phyloP scores from a whole-genome alignment of 2,888 invertebrate species.

The Spodoptera littoralis region DNA sequence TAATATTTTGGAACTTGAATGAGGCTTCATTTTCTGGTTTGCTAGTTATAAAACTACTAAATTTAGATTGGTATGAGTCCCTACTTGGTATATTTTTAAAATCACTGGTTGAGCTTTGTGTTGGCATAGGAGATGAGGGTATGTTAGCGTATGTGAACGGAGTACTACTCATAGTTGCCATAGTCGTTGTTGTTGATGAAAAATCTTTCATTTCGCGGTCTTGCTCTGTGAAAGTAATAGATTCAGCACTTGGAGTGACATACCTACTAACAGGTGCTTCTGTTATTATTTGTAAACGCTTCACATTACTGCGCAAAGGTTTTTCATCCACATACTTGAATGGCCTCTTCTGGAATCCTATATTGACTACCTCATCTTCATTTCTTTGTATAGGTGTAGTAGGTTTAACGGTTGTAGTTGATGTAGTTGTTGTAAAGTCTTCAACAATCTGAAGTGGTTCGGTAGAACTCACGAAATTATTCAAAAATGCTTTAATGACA shows the following conservation, averaged over 20 bases:
- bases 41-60: slow-evolving; percentile 67
- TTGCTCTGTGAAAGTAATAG: slow-evolving; percentile 53
- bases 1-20: slow-evolving; percentile 72
- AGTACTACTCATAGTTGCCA: slow-evolving; percentile 63
- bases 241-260: slow-evolving; percentile 59
- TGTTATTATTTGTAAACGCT: slow-evolving; percentile 78
- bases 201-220: slow-evolving; percentile 57
- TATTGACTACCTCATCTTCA: slow-evolving; percentile 76
- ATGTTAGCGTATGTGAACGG: slow-evolving; percentile 59
- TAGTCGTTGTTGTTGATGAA: slow-evolving; percentile 66
- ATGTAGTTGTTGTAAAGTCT: slow-evolving; percentile 61
- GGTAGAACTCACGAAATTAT: slow-evolving; percentile 69
- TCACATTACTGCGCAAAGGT: slow-evolving; percentile 69
- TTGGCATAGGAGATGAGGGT: slow-evolving; percentile 62
- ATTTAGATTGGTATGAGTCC: slow-evolving; percentile 72
- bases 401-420: slow-evolving; percentile 61
- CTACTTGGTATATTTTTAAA: slow-evolving; percentile 59
- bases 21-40: slow-evolving; percentile 68
- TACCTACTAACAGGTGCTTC: slow-evolving; percentile 68
- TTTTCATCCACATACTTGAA: slow-evolving; percentile 72
- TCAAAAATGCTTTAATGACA: slow-evolving; percentile 80
- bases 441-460: slow-evolving; percentile 50
- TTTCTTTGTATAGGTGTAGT: slow-evolving; percentile 46
- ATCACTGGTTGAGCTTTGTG: slow-evolving; percentile 65
- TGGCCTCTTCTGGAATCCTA: slow-evolving; percentile 78